phyloP scores from a whole-genome alignment of 2,888 invertebrate genomes.

The Andrena fulva region DNA sequence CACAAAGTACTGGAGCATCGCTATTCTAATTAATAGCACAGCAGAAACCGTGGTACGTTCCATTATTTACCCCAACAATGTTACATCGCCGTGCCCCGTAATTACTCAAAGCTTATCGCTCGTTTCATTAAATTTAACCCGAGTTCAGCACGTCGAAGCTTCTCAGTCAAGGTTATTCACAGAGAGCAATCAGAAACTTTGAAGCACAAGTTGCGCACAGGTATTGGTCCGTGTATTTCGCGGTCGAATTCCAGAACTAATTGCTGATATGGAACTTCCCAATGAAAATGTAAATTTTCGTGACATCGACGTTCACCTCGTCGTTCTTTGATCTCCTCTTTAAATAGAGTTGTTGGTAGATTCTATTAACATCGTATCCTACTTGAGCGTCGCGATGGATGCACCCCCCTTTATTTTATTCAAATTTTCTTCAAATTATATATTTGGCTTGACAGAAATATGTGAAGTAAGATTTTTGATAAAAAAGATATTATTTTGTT shows the following conservation, averaged over 20 bases:
- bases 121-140: conserved; percentile 54
- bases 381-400: too few species aligned
- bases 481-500: background rate
- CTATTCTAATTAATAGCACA: conserved; percentile 35
- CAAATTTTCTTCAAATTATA: too few species aligned
- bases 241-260: conserved; percentile 35
- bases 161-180: conserved; percentile 50
- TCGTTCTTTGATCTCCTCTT: background rate
- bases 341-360: background rate
- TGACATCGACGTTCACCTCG: background rate
- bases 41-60: conserved; percentile 16
- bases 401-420: too few species aligned
- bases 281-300: conserved; percentile 54
- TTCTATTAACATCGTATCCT: background rate
- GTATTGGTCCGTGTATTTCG: conserved; percentile 37
- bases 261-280: conserved; percentile 41
- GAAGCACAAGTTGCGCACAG: conserved; percentile 33
- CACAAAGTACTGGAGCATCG: background rate
- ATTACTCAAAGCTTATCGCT: conserved; percentile 57
- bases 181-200: conserved; percentile 51
- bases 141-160: conserved; percentile 9
- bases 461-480: too few species aligned
- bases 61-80: conserved; percentile 40
- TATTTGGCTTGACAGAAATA: too few species aligned
- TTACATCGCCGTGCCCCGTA: conserved; percentile 32